Evolutionary conservation across 2,888 invertebrate genomes (phyloP), one percentile per base, ranked within the genome.

Genomic region (Meliscaeva auricollis): DNA sequence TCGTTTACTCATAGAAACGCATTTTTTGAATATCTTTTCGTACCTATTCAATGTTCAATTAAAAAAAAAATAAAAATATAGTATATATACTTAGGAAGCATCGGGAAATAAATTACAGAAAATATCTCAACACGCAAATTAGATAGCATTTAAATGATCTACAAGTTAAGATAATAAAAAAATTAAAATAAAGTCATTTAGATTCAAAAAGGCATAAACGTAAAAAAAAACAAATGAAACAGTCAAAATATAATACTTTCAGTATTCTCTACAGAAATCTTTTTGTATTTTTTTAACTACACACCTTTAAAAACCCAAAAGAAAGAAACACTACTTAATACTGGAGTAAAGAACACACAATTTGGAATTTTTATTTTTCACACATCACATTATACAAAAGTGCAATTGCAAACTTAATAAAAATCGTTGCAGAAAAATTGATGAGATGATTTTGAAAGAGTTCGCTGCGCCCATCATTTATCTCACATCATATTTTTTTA

Each of bases 61-160:
- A 15, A 15, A 44, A 60, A n/a, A 11, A 41, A 13, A 60, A 20
- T 7, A 54, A 13, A 32, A 6, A 35, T 52, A 69, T 15, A 52
- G 15, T 11, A 15, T 20, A 52, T 41, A 38, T 44, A 54, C 66
- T 66, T 30, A 66, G 17, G 11, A 41, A 78, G 78, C 78, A 78
- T 72, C 78, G 78, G 78, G 78, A 78, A 78, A 56, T 66, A 58
- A 48, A 56, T 56, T 48, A 62, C 62, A 38, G 32, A 72, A 68
- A 72, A 44, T 46, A 68, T 35, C 35, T 62, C 50, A 62, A 46
- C 62, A 78, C 44, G 64, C 56, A 77, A 56, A 44, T 17, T 70
- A 62, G 70, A 73, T 60, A 69, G 66, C n/a, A 66, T 50, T 35
- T 20, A 66, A 64, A 66, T 48, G 32, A 66, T 66, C 48, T 48